Evolutionary conservation across 2,797 vertebrate genomes (phyloP).

Genomic region (Manis javanica): DNA sequence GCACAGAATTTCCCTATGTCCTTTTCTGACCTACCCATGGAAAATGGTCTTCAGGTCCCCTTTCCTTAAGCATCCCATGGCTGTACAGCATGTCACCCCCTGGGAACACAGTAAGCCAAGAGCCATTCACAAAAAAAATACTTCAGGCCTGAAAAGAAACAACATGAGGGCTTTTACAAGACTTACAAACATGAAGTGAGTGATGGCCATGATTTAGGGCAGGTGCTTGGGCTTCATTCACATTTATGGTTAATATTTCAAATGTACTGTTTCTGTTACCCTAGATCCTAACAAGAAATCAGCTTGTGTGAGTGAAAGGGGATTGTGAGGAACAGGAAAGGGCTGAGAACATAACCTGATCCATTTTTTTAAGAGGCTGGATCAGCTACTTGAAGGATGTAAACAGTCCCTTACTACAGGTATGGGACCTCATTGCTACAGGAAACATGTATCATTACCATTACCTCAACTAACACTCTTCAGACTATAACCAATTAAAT

Average conservation of each 20-base stretch:
- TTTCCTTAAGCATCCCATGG: background rate
- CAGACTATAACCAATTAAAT: constrained; percentile 16
- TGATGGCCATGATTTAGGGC: background rate
- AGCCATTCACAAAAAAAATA: constrained; percentile 34
- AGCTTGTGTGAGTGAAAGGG: background rate
- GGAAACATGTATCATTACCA: background rate
- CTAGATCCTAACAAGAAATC: background rate
- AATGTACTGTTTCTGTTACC: background rate
- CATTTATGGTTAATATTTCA: background rate
- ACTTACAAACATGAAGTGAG: constrained; percentile 9
- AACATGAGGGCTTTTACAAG: background rate
- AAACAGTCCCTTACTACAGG: background rate
- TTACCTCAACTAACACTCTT: background rate
- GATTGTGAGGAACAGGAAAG: background rate
- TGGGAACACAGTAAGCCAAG: background rate
- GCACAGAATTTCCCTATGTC: constrained; percentile 78
- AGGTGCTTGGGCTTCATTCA: constrained; percentile 17
- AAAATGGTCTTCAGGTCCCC: background rate
- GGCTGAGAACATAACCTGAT: background rate
- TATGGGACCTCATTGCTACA: background rate
- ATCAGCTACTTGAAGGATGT: background rate
- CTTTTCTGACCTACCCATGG: constrained; percentile 79
- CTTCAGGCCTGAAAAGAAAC: background rate
- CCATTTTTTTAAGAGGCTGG: background rate
- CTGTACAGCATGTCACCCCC: background rate